Percentiles rank a stretch among this genome's conserved stretches.
Conservation (phyloP, 2,113 vertebrate genomes). For the Chamaetylas fuelleborni region DNA sequence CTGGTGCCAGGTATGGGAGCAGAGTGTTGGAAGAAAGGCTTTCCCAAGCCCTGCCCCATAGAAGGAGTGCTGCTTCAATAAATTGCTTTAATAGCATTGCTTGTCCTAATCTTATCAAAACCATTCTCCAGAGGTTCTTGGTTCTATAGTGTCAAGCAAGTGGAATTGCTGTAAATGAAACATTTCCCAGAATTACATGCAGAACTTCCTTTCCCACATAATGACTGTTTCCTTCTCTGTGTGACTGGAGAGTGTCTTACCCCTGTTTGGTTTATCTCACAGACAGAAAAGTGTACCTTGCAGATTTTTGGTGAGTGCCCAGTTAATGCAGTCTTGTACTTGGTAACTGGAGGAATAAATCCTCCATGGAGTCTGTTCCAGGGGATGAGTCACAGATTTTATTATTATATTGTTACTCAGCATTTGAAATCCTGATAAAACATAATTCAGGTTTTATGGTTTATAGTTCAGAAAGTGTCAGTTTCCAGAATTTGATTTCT, state of each 20-base stretch:
- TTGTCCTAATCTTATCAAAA: background rate
- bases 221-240: background rate
- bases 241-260: background rate
- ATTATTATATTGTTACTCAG: background rate
- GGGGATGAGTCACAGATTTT: background rate
- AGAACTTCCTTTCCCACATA: background rate
- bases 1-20: constrained; percentile 88
- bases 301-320: background rate
- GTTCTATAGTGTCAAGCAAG: background rate
- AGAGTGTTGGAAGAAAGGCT: background rate
- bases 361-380: background rate
- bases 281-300: background rate
- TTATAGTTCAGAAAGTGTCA: background rate
- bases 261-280: background rate
- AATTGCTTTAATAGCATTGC: background rate
- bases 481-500: background rate
- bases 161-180: background rate
- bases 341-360: background rate
- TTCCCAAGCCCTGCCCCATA: background rate
- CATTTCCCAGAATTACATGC: background rate
- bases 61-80: background rate
- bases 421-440: background rate
- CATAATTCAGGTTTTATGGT: background rate
- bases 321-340: background rate
- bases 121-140: background rate